Percentiles rank a stretch among this genome's conserved stretches.
phyloP scores from a whole-genome alignment of 2,888 invertebrate species.

The Ommatoiulus sabulosus region DNA sequence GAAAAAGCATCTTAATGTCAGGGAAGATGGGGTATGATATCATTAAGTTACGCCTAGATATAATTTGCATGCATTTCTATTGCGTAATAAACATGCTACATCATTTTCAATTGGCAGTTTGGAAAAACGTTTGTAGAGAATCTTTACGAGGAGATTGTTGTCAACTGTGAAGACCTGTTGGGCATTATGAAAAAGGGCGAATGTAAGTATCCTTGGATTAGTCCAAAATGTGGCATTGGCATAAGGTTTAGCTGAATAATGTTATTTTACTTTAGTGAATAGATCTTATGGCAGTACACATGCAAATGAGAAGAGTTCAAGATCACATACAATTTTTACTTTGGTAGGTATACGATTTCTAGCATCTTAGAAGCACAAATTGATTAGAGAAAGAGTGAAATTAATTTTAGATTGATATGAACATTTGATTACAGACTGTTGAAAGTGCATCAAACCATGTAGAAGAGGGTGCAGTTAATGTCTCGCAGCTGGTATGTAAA shows the following conservation, averaged over 20 bases:
- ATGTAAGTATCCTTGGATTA: conserved; percentile 62
- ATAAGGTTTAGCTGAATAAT: background rate
- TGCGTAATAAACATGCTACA: background rate
- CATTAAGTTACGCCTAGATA: background rate
- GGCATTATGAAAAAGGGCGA: conserved; percentile 70
- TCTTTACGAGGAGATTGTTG: conserved; percentile 76
- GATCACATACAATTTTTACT: conserved; percentile 90
- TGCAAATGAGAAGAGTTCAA: conserved; percentile 89
- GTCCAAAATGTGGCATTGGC: background rate
- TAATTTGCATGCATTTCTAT: background rate
- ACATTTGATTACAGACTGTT: conserved; percentile 71
- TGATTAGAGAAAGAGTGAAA: background rate
- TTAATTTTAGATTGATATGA: background rate
- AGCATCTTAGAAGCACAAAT: background rate
- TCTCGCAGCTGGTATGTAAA: conserved; percentile 75
- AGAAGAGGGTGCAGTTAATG: conserved; percentile 75
- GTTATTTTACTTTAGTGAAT: conserved; percentile 63
- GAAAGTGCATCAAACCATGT: conserved; percentile 71
- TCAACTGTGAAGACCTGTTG: conserved; percentile 70
- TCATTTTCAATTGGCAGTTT: conserved; percentile 64
- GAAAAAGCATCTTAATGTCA: conserved; percentile 47
- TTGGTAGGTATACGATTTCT: conserved; percentile 75
- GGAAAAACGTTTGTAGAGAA: conserved; percentile 75
- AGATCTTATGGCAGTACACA: conserved; percentile 78
- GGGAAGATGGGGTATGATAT: conserved; percentile 51